These are phyloP conservation scores for Podarcis lilfordi DNA, from an alignment of 2,797 vertebrate genomes.

Conservation along the genomic window DNA sequence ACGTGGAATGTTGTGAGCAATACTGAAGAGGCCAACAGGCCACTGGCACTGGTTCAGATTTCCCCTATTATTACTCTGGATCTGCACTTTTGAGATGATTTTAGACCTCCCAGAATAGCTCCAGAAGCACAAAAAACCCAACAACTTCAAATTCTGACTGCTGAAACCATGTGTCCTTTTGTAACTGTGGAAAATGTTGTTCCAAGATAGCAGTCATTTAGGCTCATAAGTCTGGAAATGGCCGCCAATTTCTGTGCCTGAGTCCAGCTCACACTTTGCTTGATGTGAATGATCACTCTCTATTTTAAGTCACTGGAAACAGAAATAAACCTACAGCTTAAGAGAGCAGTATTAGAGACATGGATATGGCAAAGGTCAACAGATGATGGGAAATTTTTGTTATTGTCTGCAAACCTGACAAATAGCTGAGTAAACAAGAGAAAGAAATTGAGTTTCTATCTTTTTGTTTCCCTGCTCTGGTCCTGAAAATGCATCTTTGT, in stretches of 20 bases:
- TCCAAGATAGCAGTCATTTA: not conserved
- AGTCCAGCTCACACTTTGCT: not conserved
- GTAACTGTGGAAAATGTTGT: not conserved
- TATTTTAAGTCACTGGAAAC: not conserved
- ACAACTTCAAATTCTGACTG: not conserved
- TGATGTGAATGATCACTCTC: not conserved
- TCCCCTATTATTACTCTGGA: not conserved
- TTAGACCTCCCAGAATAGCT: not conserved
- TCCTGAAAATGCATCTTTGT: not conserved
- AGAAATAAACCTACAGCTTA: not conserved
- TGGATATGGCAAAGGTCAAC: not conserved
- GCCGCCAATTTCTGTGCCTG: not conserved
- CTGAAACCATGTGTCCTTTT: not conserved
- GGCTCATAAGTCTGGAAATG: not conserved
- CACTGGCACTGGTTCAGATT: not conserved
- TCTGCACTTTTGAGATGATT: not conserved
- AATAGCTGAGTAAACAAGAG: not conserved
- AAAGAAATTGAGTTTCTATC: not conserved
- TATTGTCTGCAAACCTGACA: not conserved
- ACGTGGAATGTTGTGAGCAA: not conserved
- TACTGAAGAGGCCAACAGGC: not conserved
- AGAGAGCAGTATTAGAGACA: not conserved
- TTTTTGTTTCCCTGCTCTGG: not conserved
- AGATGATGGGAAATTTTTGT: not conserved
- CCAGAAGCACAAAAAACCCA: not conserved